phyloP scores from a whole-genome alignment of 2,113 vertebrate genomes.

The Delphinapterus leucas region DNA sequence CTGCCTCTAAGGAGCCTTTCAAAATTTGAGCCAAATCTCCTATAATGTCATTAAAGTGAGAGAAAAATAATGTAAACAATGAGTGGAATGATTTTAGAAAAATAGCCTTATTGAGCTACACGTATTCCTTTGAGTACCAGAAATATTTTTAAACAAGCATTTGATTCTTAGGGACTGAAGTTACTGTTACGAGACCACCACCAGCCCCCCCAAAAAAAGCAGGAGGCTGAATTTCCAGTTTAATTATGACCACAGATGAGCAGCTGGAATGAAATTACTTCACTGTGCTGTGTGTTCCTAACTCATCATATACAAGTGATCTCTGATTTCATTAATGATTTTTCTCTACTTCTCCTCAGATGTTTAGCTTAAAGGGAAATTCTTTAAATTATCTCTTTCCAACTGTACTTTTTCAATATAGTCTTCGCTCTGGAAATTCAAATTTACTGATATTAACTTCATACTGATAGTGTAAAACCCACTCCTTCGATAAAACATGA shows the following conservation, averaged over 20 bases:
- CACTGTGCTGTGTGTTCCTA: conserved; percentile 32
- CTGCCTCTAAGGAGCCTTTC: conserved; percentile 18
- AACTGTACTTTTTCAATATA: conserved; percentile 17
- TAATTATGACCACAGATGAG: conserved; percentile 61
- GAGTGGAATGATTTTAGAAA: conserved; percentile 58
- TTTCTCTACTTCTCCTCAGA: conserved; percentile 57
- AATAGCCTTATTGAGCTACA: conserved; percentile 37
- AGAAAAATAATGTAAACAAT: conserved; percentile 60
- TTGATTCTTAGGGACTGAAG: conserved; percentile 54
- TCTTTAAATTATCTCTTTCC: neutral
- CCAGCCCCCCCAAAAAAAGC: neutral
- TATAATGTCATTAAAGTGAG: conserved; percentile 52
- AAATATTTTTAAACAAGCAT: conserved; percentile 66
- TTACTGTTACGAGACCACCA: conserved; percentile 36
- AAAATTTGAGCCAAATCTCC: conserved; percentile 51
- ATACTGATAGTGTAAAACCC: neutral
- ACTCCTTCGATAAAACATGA: conserved; percentile 1
- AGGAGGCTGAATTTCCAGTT: conserved; percentile 20
- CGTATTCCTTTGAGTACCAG: conserved; percentile 59
- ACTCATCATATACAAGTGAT: conserved; percentile 35
- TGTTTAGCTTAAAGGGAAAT: conserved; percentile 26
- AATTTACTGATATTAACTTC: conserved; percentile 26
- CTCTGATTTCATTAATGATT: conserved; percentile 56
- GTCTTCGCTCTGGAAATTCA: conserved; percentile 21
- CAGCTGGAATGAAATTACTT: conserved; percentile 25